Evolutionary conservation across 2,797 vertebrate species (phyloP), one percentile per base, ranked within the genome.

Genomic region (Ctenopoma multispine): DNA sequence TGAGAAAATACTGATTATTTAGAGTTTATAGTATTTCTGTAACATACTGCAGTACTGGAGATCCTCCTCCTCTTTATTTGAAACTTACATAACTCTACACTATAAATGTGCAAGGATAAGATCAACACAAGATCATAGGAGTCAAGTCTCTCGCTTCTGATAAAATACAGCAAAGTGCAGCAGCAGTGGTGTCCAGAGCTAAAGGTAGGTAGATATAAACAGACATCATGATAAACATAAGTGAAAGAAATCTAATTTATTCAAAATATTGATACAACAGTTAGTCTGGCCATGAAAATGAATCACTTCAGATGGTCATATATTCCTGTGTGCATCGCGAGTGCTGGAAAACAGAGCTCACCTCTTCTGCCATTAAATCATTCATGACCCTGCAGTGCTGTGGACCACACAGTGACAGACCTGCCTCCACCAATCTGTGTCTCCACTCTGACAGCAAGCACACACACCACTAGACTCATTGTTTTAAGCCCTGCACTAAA

Each of bases 361-460:
- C 79, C 87, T 85, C 83, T 79, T 47, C 72, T 70, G 77, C 75
- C 81, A 77, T 89, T 92, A 87, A 93, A 93, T 92, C 87, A 91
- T 93, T 91, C 79, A 92, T 91, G 88, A 81, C 77, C 80, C 80
- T 75, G 89, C 90, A 89, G 81, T 80, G 75, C 84, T 85, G 75
- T 80, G 83, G 82, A 84, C 73, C 87, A 79, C 78, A 75, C 87
- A 54, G 85, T 64, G 74, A 72, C 47, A 79, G 77, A 80, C 77
- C 82, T 85, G 87, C 80, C 87, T 89, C 65, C 53, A 63, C 72
- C 82, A 77, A 88, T 83, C 82, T 83, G 76, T 53, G 54, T 86
- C 83, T 82, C 48, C 57, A 15, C 78, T 75, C 68, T 56, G 79
- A 84, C 82, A 77, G 66, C 11, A 64, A 66, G 50, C 78, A 51